Percentiles rank a stretch among this genome's conserved stretches.
These are phyloP conservation scores for Rhagoletis zephyria DNA, from an alignment of 1,140 invertebrate genomes.

Conservation along the genomic window DNA sequence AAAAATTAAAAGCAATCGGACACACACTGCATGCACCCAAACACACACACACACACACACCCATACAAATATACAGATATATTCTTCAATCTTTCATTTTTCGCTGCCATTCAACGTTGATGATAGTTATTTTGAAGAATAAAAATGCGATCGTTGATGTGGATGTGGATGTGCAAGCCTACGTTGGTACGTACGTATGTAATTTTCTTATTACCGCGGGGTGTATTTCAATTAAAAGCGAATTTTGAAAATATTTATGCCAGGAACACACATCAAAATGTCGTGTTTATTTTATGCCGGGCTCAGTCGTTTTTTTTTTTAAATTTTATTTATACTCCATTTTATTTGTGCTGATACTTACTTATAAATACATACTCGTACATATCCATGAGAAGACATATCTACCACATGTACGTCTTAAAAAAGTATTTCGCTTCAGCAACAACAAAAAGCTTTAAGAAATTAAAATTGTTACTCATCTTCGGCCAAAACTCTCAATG, in stretches of 20 bases:
- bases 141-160: background rate
- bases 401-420: too few relatives aligned
- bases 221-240: slow-evolving; percentile 49
- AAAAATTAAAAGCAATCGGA: slow-evolving; percentile 20
- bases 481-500: background rate
- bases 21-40: too few relatives aligned
- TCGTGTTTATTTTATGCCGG: background rate
- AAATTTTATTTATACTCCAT: background rate
- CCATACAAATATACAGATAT: background rate
- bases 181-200: background rate
- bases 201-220: slow-evolving; percentile 52
- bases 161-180: background rate
- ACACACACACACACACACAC: too few relatives aligned
- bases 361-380: background rate
- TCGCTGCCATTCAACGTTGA: background rate
- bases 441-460: slow-evolving; percentile 10
- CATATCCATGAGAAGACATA: too few relatives aligned
- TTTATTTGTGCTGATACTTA: background rate
- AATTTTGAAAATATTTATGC: slow-evolving; percentile 41
- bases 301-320: background rate
- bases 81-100: slow-evolving; percentile 21
- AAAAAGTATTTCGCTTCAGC: background rate
- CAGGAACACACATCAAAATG: background rate
- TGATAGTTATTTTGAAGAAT: slow-evolving; percentile 28
- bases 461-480: background rate